Percentiles rank a stretch among this genome's conserved stretches.
Evolutionary conservation across 2,888 invertebrate species (phyloP).

Genomic region (Cyaniris semiargus): DNA sequence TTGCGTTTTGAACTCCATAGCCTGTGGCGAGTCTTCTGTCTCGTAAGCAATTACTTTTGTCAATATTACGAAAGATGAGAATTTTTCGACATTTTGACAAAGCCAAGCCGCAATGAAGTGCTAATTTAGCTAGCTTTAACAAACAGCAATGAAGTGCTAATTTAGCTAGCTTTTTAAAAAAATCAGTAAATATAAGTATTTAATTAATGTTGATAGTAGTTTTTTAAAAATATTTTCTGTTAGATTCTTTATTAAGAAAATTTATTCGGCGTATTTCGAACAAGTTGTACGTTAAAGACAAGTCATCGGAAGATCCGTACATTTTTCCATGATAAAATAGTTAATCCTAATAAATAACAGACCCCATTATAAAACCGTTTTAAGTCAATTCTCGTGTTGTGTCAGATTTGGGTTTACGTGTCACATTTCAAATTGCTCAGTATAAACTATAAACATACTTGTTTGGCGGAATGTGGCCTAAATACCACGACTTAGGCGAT

Average conservation of each 20-base stretch:
- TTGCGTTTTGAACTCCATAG: neutral
- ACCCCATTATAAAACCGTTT: too few relatives aligned
- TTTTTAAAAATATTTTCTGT: too few relatives aligned
- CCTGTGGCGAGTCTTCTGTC: neutral
- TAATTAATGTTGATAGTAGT: too few relatives aligned
- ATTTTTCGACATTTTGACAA: constrained; percentile 1
- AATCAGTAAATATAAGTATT: too few relatives aligned
- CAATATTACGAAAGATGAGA: neutral
- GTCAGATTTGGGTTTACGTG: constrained; percentile 1
- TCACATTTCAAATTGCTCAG: constrained; percentile 15
- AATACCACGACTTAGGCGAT: neutral
- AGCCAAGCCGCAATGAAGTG: neutral
- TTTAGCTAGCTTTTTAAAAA: too few relatives aligned
- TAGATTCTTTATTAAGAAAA: too few relatives aligned
- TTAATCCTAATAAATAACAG: too few relatives aligned
- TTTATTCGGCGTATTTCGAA: too few relatives aligned
- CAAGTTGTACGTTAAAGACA: too few relatives aligned
- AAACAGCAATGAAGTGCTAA: neutral
- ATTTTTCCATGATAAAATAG: too few relatives aligned
- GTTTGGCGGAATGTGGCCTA: constrained; percentile 14
- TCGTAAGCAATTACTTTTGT: neutral
- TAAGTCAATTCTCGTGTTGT: neutral
- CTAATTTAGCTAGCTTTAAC: too few relatives aligned
- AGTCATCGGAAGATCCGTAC: too few relatives aligned
- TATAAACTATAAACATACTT: constrained; percentile 4